Evolutionary conservation across 2,113 vertebrate species (phyloP).

Genomic region (Forbesichthys papilliferus): DNA sequence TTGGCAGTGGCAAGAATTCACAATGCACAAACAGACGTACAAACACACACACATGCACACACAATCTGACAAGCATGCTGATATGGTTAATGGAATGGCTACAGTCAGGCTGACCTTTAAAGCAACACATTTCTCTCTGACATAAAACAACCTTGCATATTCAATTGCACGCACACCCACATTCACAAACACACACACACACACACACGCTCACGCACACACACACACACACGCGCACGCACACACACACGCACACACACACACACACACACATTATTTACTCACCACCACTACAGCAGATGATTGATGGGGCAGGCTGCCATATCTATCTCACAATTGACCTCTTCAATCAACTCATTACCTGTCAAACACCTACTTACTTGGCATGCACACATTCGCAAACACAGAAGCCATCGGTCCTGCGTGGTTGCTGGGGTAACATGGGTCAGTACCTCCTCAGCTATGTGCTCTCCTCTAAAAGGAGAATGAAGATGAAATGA

Average conservation of each 20-base stretch:
- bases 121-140: background rate
- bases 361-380: conserved; percentile 3
- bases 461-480: conserved; percentile 26
- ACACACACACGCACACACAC: background rate
- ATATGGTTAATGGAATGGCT: conserved; percentile 12
- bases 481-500: conserved; percentile 8
- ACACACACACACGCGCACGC: background rate
- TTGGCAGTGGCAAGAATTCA: background rate
- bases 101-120: conserved; percentile 19
- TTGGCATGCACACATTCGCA: conserved; percentile 6
- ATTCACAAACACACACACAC: background rate
- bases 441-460: conserved; percentile 48
- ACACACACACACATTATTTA: background rate
- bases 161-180: background rate
- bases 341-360: conserved; percentile 12
- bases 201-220: background rate
- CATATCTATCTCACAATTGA: conserved; percentile 5
- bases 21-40: background rate
- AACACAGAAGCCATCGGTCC: conserved; percentile 30
- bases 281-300: background rate
- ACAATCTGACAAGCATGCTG: background rate
- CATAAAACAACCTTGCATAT: background rate
- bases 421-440: conserved; percentile 47
- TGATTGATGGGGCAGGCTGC: conserved; percentile 13
- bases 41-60: conserved; percentile 4